phyloP scores from a whole-genome alignment of 2,797 vertebrate genomes.

The Scyliorhinus canicula region DNA sequence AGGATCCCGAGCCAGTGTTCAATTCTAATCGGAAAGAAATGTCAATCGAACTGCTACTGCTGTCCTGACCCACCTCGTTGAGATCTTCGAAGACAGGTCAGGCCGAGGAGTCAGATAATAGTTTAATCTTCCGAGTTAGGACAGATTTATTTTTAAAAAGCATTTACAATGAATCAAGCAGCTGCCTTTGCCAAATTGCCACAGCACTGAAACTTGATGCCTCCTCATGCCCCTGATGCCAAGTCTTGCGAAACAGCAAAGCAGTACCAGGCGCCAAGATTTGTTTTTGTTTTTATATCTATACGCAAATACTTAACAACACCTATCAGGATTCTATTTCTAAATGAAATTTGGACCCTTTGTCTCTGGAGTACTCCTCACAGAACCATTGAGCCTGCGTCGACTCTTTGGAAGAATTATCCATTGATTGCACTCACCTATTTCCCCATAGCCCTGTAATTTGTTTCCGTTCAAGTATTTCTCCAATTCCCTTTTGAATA shows the following conservation, averaged over 20 bases:
- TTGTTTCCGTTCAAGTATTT: background rate
- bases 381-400: background rate
- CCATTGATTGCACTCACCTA: background rate
- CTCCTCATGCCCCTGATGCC: background rate
- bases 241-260: background rate
- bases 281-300: too few relatives aligned
- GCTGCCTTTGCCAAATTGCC: background rate
- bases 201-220: background rate
- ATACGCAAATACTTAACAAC: background rate
- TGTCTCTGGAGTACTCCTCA: background rate
- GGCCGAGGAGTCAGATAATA: background rate
- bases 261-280: background rate
- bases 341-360: background rate
- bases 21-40: background rate
- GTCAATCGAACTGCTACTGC: background rate
- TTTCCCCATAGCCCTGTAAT: background rate
- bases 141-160: background rate
- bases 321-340: background rate
- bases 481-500: background rate
- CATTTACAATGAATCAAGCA: background rate
- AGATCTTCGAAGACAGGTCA: background rate
- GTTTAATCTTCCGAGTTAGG: background rate
- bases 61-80: background rate
- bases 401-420: background rate
- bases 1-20: background rate